A percentile compares a stretch with the other conserved stretches of the same genome.
These are phyloP conservation scores for Corvus cornix DNA, from an alignment of 2,113 vertebrate species.

Conservation along the genomic window DNA sequence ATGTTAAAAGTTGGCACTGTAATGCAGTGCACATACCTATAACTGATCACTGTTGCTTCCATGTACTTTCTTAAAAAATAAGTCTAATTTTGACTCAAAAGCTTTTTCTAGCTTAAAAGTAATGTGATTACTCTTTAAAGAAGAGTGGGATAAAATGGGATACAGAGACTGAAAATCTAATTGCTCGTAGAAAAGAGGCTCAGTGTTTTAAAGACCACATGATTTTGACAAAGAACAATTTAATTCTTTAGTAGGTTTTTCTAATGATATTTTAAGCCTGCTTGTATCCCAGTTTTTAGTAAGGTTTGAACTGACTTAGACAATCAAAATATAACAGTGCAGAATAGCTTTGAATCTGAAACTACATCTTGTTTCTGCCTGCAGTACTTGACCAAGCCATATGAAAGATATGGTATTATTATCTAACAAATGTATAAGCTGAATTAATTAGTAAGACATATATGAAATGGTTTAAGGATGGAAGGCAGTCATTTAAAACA, in stretches of 20 bases:
- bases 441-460: background rate
- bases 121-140: background rate
- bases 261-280: background rate
- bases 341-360: background rate
- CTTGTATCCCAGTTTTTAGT: background rate
- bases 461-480: background rate
- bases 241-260: background rate
- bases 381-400: background rate
- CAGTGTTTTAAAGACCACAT: background rate
- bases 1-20: background rate
- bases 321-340: background rate
- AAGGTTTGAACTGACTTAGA: background rate
- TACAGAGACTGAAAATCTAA: background rate
- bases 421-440: background rate
- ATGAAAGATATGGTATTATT: background rate
- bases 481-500: background rate
- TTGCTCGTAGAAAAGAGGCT: background rate
- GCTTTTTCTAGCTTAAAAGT: background rate
- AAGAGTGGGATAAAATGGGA: background rate
- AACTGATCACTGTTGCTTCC: background rate
- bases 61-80: background rate
- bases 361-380: background rate
- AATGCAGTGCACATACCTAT: background rate
- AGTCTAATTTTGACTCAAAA: background rate
- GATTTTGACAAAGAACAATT: background rate